These are phyloP conservation scores for Lytechinus pictus DNA, from an alignment of 35 echinoderm and acorn worm genomes.

Conservation along the genomic window DNA sequence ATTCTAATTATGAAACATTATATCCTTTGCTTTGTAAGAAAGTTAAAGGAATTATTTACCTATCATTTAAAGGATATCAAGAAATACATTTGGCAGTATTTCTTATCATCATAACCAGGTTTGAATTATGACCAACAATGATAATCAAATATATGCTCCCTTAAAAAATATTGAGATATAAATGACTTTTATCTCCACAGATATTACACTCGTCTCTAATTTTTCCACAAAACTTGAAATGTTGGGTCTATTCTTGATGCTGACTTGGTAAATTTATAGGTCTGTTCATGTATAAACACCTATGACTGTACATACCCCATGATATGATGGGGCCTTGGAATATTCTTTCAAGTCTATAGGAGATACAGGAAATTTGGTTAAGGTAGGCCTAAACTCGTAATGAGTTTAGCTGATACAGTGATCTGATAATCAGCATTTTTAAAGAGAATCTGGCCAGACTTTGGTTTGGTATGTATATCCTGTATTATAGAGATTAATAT, in stretches of 20 bases:
- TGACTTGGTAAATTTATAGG: too few species aligned
- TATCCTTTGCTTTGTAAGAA: neutral
- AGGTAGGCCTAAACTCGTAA: neutral
- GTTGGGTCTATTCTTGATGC: neutral
- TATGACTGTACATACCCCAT: neutral
- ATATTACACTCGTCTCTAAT: neutral
- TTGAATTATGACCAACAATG: neutral
- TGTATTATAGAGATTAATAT: neutral
- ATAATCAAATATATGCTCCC: neutral
- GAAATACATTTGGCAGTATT: neutral
- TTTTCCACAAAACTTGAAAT: neutral
- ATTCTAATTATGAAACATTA: neutral
- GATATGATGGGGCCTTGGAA: neutral
- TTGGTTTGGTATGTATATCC: neutral
- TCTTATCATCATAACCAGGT: neutral
- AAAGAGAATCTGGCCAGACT: neutral
- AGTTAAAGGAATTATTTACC: neutral
- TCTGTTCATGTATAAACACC: neutral
- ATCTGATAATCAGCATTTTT: constrained; percentile 1
- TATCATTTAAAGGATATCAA: neutral
- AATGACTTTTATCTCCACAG: neutral
- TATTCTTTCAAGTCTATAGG: neutral
- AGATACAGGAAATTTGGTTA: neutral
- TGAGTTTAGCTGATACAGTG: neutral
- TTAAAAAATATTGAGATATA: neutral